Percentiles rank a stretch among this genome's conserved stretches.
Conservation (phyloP, 37 sponge, comb jelly and placozoan species). For the Halichondria panicea region DNA sequence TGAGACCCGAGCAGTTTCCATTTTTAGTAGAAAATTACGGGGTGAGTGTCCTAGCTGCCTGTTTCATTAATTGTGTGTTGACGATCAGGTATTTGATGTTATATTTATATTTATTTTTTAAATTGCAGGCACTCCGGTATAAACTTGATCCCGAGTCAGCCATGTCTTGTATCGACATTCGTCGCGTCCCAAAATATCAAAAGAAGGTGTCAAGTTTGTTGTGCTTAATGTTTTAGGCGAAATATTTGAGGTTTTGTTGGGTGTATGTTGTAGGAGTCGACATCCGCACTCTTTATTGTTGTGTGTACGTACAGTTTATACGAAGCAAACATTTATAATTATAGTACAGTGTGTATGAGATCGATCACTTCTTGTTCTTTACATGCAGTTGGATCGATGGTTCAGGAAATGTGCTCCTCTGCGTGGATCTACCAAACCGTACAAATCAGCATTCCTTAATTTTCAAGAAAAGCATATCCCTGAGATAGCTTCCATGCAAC, state of each 20-base stretch:
- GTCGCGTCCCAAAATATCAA: constrained; percentile 42
- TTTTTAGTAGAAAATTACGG: constrained; percentile 78
- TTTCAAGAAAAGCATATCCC: constrained; percentile 61
- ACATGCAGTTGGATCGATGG: constrained; percentile 60
- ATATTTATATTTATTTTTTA: background rate
- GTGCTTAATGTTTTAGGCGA: background rate
- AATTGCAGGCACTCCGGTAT: constrained; percentile 41
- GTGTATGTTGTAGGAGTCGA: background rate
- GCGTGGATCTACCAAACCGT: background rate
- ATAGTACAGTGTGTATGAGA: background rate
- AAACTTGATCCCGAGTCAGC: constrained; percentile 54
- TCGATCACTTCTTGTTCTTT: background rate
- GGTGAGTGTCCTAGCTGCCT: constrained; percentile 11
- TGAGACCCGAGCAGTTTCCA: constrained; percentile 64
- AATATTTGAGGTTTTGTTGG: background rate
- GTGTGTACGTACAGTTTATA: too few species aligned
- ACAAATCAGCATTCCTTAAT: constrained; percentile 42
- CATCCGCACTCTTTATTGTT: background rate
- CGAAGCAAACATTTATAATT: background rate
- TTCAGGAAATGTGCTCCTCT: constrained; percentile 5
- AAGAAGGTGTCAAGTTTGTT: constrained; percentile 35
- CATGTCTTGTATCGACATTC: constrained; percentile 15
- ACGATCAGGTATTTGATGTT: background rate
- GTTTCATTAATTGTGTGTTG: background rate
- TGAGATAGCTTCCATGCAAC: constrained; percentile 2